Conservation (phyloP, 35 echinoderm and acorn worm species). For the Lytechinus variegatus region DNA sequence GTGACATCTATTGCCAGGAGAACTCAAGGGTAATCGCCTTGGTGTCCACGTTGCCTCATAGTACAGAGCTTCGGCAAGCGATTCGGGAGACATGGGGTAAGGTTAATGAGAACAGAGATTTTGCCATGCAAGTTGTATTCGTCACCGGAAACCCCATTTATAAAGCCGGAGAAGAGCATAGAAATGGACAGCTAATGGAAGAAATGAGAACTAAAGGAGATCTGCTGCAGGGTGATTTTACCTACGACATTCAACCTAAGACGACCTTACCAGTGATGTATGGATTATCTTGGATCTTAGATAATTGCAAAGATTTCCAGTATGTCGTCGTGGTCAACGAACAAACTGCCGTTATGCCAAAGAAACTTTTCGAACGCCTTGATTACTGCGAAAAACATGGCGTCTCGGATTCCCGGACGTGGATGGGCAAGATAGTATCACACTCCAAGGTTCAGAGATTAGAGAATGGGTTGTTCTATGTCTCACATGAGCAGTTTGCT, state of each 20-base stretch:
- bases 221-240: constrained; percentile 5
- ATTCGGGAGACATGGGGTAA: constrained; percentile 33
- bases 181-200: neutral
- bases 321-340: constrained; percentile 11
- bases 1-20: neutral
- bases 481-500: neutral
- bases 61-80: constrained; percentile 1
- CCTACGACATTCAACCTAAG: neutral
- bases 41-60: neutral
- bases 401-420: neutral
- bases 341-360: neutral
- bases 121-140: neutral
- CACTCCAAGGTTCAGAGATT: neutral
- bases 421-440: constrained; percentile 10
- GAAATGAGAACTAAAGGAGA: neutral
- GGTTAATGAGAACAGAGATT: neutral
- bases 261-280: neutral
- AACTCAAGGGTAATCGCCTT: neutral
- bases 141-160: neutral
- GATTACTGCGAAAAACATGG: constrained; percentile 62
- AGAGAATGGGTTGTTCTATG: neutral
- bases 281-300: neutral
- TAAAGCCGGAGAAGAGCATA: neutral
- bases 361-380: neutral
- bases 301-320: constrained; percentile 6